These are phyloP conservation scores for Lepidostoma basale DNA, from an alignment of 1,140 invertebrate species.

Conservation along the genomic window DNA sequence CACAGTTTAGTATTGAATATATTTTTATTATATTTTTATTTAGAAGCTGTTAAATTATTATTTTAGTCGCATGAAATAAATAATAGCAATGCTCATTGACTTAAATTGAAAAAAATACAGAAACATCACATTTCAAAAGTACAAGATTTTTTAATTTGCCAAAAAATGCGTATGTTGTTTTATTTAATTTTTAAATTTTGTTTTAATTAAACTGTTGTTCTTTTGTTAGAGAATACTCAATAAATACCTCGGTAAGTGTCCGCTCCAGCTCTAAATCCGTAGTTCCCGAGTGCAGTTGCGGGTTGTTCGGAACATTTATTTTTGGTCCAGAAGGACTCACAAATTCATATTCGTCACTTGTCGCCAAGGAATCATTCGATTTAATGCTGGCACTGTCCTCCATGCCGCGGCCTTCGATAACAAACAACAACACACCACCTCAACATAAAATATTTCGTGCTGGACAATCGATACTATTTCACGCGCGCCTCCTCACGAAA, in stretches of 20 bases:
- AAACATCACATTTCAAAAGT: too few relatives aligned
- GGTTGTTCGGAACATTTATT: conserved; percentile 47
- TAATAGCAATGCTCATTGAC: too few relatives aligned
- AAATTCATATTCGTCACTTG: conserved; percentile 86
- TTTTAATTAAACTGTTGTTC: too few relatives aligned
- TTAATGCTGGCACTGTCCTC: conserved; percentile 79
- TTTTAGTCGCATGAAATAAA: too few relatives aligned
- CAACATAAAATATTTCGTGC: conserved; percentile 6
- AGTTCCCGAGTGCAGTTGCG: conserved; percentile 42
- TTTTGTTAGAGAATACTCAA: background rate
- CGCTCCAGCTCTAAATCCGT: conserved; percentile 49
- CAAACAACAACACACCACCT: conserved; percentile 30
- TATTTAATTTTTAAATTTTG: too few relatives aligned
- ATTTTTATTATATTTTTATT: too few relatives aligned
- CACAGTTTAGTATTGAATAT: too few relatives aligned
- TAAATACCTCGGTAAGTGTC: conserved; percentile 51
- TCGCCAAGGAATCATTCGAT: conserved; percentile 81
- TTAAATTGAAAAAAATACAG: too few relatives aligned
- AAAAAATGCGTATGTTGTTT: too few relatives aligned
- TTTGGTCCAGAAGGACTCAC: conserved; percentile 60
- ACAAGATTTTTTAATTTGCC: too few relatives aligned
- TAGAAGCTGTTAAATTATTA: too few relatives aligned
- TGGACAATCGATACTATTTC: conserved; percentile 32
- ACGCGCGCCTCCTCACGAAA: background rate
- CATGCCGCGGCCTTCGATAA: conserved; percentile 64